Conservation (phyloP, 2,113 vertebrate species). For the Nycticryphes semicollaris region DNA sequence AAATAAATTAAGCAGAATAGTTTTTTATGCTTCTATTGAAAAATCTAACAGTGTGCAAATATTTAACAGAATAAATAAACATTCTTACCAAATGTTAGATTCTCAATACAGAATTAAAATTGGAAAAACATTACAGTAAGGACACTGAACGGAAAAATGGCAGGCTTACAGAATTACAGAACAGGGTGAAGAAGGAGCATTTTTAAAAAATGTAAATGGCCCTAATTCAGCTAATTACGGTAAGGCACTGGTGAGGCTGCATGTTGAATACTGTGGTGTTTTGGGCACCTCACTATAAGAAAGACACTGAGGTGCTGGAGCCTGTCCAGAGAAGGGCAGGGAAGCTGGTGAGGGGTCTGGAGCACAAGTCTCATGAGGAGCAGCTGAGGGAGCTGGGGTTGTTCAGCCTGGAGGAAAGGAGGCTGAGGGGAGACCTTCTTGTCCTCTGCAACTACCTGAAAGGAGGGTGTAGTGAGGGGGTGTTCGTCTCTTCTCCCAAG, state of each 20-base stretch:
- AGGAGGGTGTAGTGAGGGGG: background rate
- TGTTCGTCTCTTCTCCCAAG: background rate
- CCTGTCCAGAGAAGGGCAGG: background rate
- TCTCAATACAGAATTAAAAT: background rate
- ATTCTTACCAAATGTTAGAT: background rate
- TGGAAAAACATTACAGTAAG: background rate
- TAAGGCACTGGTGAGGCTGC: background rate
- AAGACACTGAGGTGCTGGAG: background rate
- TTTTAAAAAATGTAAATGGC: background rate
- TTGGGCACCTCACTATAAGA: background rate
- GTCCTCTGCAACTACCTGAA: background rate
- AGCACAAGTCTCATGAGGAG: background rate
- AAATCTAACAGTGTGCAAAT: background rate
- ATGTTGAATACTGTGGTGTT: background rate
- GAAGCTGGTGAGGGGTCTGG: background rate
- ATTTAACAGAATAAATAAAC: background rate
- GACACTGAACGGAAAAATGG: background rate
- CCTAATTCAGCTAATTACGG: background rate
- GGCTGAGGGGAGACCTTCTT: background rate
- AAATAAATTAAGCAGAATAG: background rate
- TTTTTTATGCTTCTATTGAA: background rate
- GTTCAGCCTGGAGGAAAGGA: background rate
- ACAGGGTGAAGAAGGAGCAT: background rate
- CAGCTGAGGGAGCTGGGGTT: background rate
- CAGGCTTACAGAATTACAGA: background rate